Evolutionary conservation across 2,797 vertebrate species (phyloP), one percentile per base, ranked within the genome.

Genomic region (Chanos chanos): DNA sequence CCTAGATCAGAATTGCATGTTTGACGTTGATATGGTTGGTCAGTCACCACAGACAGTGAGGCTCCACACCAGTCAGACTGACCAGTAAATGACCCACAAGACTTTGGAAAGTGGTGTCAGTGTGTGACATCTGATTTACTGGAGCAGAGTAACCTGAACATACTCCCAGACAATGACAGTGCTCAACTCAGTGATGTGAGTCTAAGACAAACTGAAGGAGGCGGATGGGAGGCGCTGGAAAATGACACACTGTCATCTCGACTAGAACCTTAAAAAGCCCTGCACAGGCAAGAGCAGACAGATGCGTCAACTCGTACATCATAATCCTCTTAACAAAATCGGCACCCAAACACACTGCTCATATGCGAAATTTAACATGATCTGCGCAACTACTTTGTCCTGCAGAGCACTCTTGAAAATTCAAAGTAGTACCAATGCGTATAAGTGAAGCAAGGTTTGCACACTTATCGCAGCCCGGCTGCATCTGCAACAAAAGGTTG

Each of bases 1-100:
- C n/a, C n/a, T 91, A 91, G 76, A 90, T 90, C 76, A 92, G 47
- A 52, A 18, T 49, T 57, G 45, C 13, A 45, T 21, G 7, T 48
- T 19, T 51, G 24, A 16, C 41, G 27, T 5, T 9, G 15, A 41
- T 50, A 27, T 10, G 24, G 25, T 28, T 39, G 24, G 7, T n/a
- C 21, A 5, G 13, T 28, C 33, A 6, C 28, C 24, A 1, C 8
- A 40, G n/a, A 13, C 9, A 10, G 6, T 2, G 12, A n/a, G 30
- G 24, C 24, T 4, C 24, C 21, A 28, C 31, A 40, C 24, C 18
- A 12, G 51, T 7, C 2, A 8, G 28, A 33, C 18, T 48, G 51
- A 39, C 24, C 24, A 39, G 16, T 9, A 12, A 63, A 41, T 43
- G 19, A 36, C 30, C 34, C 28, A 34, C 49, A 41, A 48, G 21